These are phyloP conservation scores for Erythrolamprus reginae DNA, from an alignment of 2,113 vertebrate species.

Conservation along the genomic window DNA sequence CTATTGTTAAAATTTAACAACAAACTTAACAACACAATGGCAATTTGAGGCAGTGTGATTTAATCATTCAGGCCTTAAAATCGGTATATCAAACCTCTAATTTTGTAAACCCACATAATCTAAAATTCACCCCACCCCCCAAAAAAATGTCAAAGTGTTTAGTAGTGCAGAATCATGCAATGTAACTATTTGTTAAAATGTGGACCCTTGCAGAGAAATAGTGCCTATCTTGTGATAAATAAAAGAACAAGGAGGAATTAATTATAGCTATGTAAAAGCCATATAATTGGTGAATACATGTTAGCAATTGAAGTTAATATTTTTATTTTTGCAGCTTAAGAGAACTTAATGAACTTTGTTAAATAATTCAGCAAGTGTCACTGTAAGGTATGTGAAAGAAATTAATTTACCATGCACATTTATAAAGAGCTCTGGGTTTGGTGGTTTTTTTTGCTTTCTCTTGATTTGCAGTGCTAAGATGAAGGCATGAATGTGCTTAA, in stretches of 20 bases:
- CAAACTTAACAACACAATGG: not conserved
- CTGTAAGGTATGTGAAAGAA: not conserved
- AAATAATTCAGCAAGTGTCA: not conserved
- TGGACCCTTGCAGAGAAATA: not conserved
- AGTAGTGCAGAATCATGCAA: not conserved
- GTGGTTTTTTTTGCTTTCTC: not conserved
- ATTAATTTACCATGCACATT: not conserved
- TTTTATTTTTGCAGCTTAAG: not conserved
- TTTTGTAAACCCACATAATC: not conserved
- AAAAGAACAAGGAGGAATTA: not conserved
- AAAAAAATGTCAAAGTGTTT: not conserved
- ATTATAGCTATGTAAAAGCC: not conserved
- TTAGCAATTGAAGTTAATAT: not conserved
- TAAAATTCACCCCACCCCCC: not conserved
- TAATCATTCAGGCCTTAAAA: not conserved
- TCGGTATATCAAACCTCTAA: not conserved
- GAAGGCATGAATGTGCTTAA: not conserved
- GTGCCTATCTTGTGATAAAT: not conserved
- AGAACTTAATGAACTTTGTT: not conserved
- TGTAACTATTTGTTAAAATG: not conserved
- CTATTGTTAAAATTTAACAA: not conserved
- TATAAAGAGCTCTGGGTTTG: not conserved
- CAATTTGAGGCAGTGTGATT: not conserved
- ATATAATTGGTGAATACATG: not conserved
- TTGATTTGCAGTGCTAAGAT: not conserved